These are phyloP conservation scores for Drosophila ercepeae DNA, from an alignment of 1,140 invertebrate species.

Conservation along the genomic window DNA sequence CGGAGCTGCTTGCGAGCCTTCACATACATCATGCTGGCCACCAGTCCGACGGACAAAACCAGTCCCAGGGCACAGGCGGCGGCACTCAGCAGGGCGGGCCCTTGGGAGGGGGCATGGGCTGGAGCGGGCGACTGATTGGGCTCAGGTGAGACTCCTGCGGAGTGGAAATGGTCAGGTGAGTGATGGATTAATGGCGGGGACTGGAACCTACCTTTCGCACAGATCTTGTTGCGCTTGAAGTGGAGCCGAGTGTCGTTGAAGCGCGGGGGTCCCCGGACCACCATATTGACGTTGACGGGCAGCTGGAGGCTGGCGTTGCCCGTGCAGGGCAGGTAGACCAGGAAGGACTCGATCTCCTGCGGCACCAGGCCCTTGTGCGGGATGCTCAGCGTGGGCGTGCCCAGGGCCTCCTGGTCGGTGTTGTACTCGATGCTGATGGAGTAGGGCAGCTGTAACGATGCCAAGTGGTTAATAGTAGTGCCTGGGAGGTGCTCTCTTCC, in stretches of 20 bases:
- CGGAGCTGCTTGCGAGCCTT: conserved; percentile 90
- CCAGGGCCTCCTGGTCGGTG: conserved; percentile 88
- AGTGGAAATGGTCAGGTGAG: conserved; percentile 8
- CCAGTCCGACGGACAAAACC: conserved; percentile 88
- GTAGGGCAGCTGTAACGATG: conserved; percentile 88
- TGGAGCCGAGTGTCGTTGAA: conserved; percentile 89
- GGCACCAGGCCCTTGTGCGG: conserved; percentile 90
- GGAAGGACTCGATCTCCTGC: conserved; percentile 89
- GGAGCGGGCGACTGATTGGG: conserved; percentile 81
- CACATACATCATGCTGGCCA: conserved; percentile 90
- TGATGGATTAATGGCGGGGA: conserved; percentile 8
- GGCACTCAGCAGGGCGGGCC: conserved; percentile 84
- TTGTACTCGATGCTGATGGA: conserved; percentile 91
- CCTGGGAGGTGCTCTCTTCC: background rate
- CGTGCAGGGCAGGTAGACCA: conserved; percentile 90
- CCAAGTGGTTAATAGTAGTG: conserved; percentile 32
- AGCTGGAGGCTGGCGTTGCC: conserved; percentile 87
- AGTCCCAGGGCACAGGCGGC: conserved; percentile 92
- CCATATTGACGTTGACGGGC: conserved; percentile 92
- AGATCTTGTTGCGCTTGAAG: conserved; percentile 94
- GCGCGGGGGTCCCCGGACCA: conserved; percentile 86
- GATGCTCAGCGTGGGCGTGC: conserved; percentile 91
- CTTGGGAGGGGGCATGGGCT: conserved; percentile 79
- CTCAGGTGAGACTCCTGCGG: conserved; percentile 74
- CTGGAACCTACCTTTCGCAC: conserved; percentile 88